A percentile compares a stretch with the other conserved stretches of the same genome.
Conservation (phyloP, 2,797 vertebrate species). For the Geotrypetes seraphini region DNA sequence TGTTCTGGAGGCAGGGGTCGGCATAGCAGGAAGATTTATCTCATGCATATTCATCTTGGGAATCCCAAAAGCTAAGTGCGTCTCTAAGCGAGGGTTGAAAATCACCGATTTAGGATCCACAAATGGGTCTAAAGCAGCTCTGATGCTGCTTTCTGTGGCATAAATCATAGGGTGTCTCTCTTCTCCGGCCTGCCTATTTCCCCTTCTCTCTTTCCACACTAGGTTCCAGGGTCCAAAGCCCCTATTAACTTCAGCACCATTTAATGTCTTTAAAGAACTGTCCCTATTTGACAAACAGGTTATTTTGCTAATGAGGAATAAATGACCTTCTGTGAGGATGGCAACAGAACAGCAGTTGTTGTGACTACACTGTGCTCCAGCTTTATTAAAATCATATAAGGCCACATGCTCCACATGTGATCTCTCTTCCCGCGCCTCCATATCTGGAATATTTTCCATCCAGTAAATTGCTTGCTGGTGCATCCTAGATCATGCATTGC, state of each 20-base stretch:
- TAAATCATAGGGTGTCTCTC: no score
- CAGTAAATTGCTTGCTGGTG: constrained; percentile 20
- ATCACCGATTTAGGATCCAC: no score
- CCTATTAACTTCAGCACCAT: constrained; percentile 22
- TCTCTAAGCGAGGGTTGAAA: no score
- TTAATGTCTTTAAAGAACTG: constrained; percentile 45
- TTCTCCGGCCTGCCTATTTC: not conserved
- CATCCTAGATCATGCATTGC: constrained; percentile 16
- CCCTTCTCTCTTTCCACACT: not conserved
- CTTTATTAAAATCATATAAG: constrained; percentile 59
- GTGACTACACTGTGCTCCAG: constrained; percentile 42
- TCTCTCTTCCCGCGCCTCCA: not conserved
- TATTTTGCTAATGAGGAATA: constrained; percentile 64
- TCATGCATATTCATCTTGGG: no score
- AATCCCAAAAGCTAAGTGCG: no score
- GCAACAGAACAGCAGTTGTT: constrained; percentile 53
- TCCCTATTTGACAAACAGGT: constrained; percentile 65
- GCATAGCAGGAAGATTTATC: no score
- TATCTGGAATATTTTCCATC: constrained; percentile 27
- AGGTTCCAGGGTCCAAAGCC: constrained; percentile 19
- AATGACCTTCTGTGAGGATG: constrained; percentile 52
- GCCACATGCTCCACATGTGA: constrained; percentile 45
- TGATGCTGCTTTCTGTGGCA: no score
- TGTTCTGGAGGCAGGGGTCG: no score
- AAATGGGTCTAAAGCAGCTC: no score